A percentile compares a stretch with the other conserved stretches of the same genome.
These are phyloP conservation scores for Caenorhabditis drosophilae DNA, from an alignment of 2,888 invertebrate species.

Conservation along the genomic window DNA sequence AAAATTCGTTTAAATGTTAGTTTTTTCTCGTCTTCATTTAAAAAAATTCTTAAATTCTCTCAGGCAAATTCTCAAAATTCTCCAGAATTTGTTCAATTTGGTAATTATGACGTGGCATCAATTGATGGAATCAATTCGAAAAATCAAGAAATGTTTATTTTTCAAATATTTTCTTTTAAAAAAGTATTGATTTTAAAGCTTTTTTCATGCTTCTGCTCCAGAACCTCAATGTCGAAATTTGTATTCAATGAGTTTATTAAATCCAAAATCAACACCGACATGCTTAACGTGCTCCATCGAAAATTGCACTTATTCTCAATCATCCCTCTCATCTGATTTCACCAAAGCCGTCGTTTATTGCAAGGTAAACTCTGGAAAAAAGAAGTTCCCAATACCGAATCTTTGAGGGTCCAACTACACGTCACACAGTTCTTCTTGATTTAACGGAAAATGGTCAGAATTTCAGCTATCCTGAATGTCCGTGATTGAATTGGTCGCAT, in stretches of 20 bases:
- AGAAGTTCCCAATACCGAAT: too few species aligned
- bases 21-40: too few species aligned
- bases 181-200: background rate
- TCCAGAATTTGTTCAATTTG: conserved; percentile 50
- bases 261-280: background rate
- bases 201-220: conserved; percentile 25
- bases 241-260: conserved; percentile 1
- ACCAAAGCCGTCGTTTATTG: conserved; percentile 12
- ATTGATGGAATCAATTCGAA: conserved; percentile 15
- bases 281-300: conserved; percentile 19
- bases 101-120: conserved; percentile 53
- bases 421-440: too few species aligned
- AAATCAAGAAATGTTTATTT: background rate
- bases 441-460: too few species aligned
- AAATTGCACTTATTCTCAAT: conserved; percentile 21
- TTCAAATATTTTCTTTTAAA: background rate
- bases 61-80: conserved; percentile 3
- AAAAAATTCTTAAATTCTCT: too few species aligned
- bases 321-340: conserved; percentile 7
- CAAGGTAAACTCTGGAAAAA: conserved; percentile 6
- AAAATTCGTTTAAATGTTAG: conserved; percentile 6
- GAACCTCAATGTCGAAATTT: conserved; percentile 12
- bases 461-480: too few species aligned
- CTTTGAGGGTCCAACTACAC: too few species aligned
- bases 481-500: too few species aligned